These are phyloP conservation scores for Brienomyrus brachyistius DNA, from an alignment of 2,113 vertebrate genomes.

Conservation along the genomic window DNA sequence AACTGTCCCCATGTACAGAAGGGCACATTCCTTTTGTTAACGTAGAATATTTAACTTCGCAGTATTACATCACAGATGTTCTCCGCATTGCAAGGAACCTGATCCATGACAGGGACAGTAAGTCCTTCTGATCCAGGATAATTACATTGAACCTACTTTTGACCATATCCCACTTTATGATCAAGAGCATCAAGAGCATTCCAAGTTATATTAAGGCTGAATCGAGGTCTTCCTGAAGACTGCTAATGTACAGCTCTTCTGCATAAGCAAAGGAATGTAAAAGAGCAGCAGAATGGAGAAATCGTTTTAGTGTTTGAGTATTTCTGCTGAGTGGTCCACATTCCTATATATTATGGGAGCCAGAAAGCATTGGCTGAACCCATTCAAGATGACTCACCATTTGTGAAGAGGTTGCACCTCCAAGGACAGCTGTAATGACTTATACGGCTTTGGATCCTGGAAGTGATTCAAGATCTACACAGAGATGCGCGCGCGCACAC, in stretches of 20 bases:
- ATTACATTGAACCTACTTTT: neutral
- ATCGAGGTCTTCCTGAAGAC: neutral
- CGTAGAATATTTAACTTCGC: neutral
- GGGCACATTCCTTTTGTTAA: neutral
- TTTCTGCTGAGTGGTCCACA: constrained; percentile 42
- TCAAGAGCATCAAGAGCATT: neutral
- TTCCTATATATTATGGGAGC: constrained; percentile 44
- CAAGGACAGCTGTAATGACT: constrained; percentile 37
- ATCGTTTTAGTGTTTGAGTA: constrained; percentile 17
- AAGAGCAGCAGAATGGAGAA: constrained; percentile 5
- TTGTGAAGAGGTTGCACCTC: constrained; percentile 29
- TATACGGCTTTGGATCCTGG: constrained; percentile 34
- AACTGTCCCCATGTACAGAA: neutral
- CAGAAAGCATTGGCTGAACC: constrained; percentile 33
- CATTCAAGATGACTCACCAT: constrained; percentile 34
- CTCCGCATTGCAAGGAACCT: neutral
- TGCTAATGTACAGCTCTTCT: neutral
- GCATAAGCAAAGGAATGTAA: constrained; percentile 13
- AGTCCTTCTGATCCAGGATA: neutral
- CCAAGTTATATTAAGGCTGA: neutral
- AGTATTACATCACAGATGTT: neutral
- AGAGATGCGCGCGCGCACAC: neutral
- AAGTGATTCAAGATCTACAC: constrained; percentile 20
- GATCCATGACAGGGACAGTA: neutral
- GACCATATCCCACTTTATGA: neutral